Evolutionary conservation across 2,113 vertebrate genomes (phyloP).

Genomic region (Poeciliopsis occidentalis): DNA sequence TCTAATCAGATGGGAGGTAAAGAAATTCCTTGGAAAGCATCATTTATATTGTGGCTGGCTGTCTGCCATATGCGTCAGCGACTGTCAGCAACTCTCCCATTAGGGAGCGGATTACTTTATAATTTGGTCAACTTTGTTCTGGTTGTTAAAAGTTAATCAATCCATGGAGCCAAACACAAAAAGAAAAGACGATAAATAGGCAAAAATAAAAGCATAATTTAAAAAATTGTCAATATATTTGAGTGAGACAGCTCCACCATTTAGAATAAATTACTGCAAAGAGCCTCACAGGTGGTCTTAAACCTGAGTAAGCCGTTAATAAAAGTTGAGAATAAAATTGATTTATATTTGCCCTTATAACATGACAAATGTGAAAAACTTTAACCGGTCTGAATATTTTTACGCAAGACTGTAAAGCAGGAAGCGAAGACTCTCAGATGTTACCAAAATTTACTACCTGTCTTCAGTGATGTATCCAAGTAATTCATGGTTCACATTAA

Average conservation of each 20-base stretch:
- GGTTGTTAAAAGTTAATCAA: neutral
- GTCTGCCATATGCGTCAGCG: neutral
- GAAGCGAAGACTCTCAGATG: neutral
- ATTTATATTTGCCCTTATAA: neutral
- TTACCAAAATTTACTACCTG: constrained; percentile 15
- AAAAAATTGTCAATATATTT: too few species aligned
- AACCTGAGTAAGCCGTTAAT: too few species aligned
- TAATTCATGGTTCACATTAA: constrained; percentile 47
- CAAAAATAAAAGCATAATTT: too few species aligned
- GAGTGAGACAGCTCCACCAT: too few species aligned
- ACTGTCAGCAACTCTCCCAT: neutral
- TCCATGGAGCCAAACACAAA: neutral
- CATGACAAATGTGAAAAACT: neutral
- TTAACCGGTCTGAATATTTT: neutral
- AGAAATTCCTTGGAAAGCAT: neutral
- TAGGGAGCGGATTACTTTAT: neutral
- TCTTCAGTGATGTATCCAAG: constrained; percentile 33
- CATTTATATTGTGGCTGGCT: neutral
- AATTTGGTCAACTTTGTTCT: neutral
- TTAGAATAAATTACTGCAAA: too few species aligned
- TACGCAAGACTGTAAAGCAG: neutral
- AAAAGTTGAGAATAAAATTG: too few species aligned
- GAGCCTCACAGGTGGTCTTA: too few species aligned
- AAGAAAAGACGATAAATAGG: too few species aligned
- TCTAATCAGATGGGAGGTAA: too few species aligned